Evolutionary conservation across 2,888 invertebrate genomes (phyloP).

Genomic region (Brachyptera risi): DNA sequence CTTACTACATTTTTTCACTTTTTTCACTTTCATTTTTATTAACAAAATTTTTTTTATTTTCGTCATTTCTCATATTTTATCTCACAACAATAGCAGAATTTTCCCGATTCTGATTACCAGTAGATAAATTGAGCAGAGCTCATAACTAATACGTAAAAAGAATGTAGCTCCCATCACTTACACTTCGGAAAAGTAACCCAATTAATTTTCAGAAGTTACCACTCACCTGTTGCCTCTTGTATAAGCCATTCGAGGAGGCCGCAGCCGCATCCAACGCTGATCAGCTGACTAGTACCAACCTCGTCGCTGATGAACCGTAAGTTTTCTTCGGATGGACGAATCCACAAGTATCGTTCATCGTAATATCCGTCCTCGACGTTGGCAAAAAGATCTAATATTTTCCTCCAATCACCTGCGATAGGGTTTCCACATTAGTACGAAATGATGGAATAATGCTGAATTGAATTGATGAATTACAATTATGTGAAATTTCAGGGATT

Average conservation of each 20-base stretch:
- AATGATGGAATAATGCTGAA: not conserved
- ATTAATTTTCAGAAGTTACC: too few species aligned
- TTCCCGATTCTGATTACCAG: too few species aligned
- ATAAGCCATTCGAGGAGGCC: conserved; percentile 81
- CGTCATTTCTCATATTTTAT: too few species aligned
- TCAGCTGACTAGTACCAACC: conserved; percentile 43
- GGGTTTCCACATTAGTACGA: not conserved
- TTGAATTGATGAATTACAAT: not conserved
- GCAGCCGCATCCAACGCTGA: conserved; percentile 76
- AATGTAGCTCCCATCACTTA: too few species aligned
- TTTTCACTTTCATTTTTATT: too few species aligned
- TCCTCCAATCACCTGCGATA: conserved; percentile 24
- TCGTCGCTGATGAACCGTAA: conserved; percentile 53
- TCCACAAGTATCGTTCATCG: conserved; percentile 53
- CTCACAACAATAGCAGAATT: not conserved
- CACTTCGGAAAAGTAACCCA: too few species aligned
- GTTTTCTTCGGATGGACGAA: conserved; percentile 64
- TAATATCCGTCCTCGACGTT: conserved; percentile 19
- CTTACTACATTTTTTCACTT: too few species aligned
- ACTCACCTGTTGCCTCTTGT: conserved; percentile 56
- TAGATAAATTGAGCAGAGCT: too few species aligned
- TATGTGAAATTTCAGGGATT: too few species aligned
- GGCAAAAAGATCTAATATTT: not conserved
- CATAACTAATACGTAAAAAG: too few species aligned
- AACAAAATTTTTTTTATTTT: too few species aligned